Evolutionary conservation across 2,113 vertebrate genomes (phyloP).

Genomic region (Cryptotis parvus): DNA sequence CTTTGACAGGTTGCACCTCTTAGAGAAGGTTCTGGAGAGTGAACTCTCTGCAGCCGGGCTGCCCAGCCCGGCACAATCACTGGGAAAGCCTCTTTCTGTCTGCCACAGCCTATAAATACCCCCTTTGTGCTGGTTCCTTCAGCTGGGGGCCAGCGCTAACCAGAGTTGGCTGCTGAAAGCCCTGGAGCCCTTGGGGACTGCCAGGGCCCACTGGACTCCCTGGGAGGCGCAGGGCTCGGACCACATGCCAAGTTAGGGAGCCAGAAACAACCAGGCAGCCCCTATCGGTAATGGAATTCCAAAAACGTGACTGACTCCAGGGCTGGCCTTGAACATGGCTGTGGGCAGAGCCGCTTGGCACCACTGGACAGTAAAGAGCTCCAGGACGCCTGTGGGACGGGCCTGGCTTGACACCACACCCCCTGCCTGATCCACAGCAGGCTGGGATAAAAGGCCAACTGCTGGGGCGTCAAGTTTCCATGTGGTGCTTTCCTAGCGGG

Average conservation of each 20-base stretch:
- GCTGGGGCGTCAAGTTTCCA: not conserved
- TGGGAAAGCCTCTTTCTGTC: conserved; percentile 71
- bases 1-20: not conserved
- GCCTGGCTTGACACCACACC: not conserved
- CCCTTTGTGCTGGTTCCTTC: conserved; percentile 69
- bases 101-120: conserved; percentile 53
- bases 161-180: not conserved
- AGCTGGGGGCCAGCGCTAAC: not conserved
- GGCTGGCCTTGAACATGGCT: not conserved
- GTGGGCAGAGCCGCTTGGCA: not conserved
- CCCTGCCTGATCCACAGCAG: not conserved
- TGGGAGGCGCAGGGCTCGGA: no score
- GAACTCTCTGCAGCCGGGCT: not conserved
- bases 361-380: not conserved
- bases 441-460: not conserved
- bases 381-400: not conserved
- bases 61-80: conserved; percentile 53
- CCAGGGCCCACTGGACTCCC: no score
- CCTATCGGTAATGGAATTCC: no score
- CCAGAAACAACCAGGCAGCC: not conserved
- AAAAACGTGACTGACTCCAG: not conserved
- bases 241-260: not conserved
- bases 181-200: no score
- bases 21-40: conserved; percentile 18
- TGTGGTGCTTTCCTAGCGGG: no score